phyloP scores from a whole-genome alignment of 2,888 invertebrate species.

The Zygothrica quintamaculata region DNA sequence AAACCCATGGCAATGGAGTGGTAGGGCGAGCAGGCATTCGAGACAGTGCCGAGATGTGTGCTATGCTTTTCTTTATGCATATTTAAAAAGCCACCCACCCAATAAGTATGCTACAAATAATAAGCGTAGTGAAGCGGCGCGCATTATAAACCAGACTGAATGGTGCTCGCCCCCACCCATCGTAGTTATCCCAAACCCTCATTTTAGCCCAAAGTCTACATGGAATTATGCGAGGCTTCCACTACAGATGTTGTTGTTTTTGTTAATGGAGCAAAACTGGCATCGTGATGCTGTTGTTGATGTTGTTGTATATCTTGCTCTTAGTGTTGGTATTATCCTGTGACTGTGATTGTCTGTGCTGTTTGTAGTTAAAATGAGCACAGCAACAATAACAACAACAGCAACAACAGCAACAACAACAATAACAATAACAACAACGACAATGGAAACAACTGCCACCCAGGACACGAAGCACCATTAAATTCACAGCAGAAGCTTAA shows the following conservation, averaged over 20 bases:
- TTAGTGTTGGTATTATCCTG: conserved; percentile 65
- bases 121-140: conserved; percentile 75
- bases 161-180: neutral
- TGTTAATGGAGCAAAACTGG: conserved; percentile 7
- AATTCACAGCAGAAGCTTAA: conserved; percentile 64
- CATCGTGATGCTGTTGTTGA: conserved; percentile 6
- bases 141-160: conserved; percentile 70
- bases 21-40: conserved; percentile 11
- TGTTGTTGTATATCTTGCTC: neutral
- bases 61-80: conserved; percentile 65
- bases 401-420: conserved; percentile 23
- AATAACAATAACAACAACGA: conserved; percentile 39
- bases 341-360: conserved; percentile 74
- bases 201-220: conserved; percentile 70
- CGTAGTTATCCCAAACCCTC: conserved; percentile 21
- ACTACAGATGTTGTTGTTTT: conserved; percentile 22
- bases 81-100: conserved; percentile 64
- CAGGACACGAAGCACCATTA: conserved; percentile 40
- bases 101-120: conserved; percentile 79
- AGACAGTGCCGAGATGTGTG: conserved; percentile 49
- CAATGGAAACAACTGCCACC: too few species aligned
- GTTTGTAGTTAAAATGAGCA: conserved; percentile 72
- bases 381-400: conserved; percentile 38
- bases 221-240: conserved; percentile 72
- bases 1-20: neutral